A percentile compares a stretch with the other conserved stretches of the same genome.
Evolutionary conservation across 2,797 vertebrate species (phyloP).

Genomic region (Xiphophorus birchmanni): DNA sequence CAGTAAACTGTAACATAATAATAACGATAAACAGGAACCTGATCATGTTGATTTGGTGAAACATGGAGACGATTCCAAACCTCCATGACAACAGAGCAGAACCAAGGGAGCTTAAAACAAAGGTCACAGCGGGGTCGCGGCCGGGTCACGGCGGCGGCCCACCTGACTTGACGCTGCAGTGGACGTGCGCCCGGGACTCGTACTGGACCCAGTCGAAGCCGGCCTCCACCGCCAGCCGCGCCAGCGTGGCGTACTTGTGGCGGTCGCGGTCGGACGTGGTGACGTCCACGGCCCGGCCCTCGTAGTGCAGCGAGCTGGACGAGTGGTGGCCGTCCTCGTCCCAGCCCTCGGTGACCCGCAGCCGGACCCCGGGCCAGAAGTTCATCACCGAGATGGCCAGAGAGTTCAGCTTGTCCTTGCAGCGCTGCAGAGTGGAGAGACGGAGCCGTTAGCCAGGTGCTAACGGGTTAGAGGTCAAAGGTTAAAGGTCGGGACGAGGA

Average conservation of each 20-base stretch:
- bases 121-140: no score
- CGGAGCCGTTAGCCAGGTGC: no score
- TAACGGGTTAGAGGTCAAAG: no score
- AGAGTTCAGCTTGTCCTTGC: slow-evolving; percentile 96
- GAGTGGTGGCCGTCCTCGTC: slow-evolving; percentile 97
- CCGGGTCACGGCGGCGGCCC: slow-evolving; percentile 32
- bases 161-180: slow-evolving; percentile 99
- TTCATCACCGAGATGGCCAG: slow-evolving; percentile 98
- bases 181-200: slow-evolving; percentile 95
- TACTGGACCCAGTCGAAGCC: slow-evolving; percentile 99
- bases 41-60: no score
- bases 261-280: slow-evolving; percentile 94
- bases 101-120: no score
- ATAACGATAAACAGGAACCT: no score
- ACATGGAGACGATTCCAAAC: no score
- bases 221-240: slow-evolving; percentile 92
- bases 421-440: slow-evolving; percentile 82
- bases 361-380: slow-evolving; percentile 93
- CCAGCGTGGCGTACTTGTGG: slow-evolving; percentile 95
- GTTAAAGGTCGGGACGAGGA: no score
- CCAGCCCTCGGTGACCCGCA: slow-evolving; percentile 96
- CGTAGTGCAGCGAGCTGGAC: slow-evolving; percentile 94
- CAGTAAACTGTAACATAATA: no score
- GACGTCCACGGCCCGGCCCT: slow-evolving; percentile 95
- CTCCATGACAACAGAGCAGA: no score